Base-by-base conservation (phyloP, 2,888 invertebrate genomes). In the Schrankia costaestrigalis region DNA sequence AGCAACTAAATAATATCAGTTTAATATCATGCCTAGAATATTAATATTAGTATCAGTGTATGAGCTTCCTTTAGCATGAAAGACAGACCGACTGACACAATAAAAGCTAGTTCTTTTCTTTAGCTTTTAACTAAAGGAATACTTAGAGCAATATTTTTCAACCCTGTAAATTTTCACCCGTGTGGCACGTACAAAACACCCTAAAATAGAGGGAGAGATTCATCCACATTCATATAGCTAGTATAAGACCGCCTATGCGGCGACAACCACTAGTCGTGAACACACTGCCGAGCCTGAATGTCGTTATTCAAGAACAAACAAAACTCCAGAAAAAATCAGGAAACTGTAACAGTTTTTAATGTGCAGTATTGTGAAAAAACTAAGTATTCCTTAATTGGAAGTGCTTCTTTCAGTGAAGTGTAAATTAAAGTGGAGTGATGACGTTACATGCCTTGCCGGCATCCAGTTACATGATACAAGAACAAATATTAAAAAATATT, bases 381-480 rank as follows among this genome's bases (percentile, higher is more conserved):
- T 54, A 72, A 70, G 65, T 56, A 57, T 54, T 66, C 64, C 62
- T 33, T 71, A 66, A 70, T 57, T 66, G 67, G 54, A 60, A 67
- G 67, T 73, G 59, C 42, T 55, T 47, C 6, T 46, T 39, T 31
- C 35, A 21, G 77, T 75, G 76, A 65, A 67, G 82, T 82, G 84
- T 57, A 46, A 63, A 60, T 35, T 49, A 78, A 82, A 78, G 78
- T 81, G 77, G 69, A 85, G 86, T 81, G 71, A 89, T 89, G 89
- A 89, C 89, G 89, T 87, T 89, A 81, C 66, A 78, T 85, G 83
- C 82, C 75, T 58, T 78, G 47, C 78, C 81, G 73, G 82, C 84
- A 79, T 71, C 78, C 55, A 80, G 68, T 78, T 83, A 77, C 58
- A 85, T 83, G 81, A 78, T 81, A 75, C 68, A 77, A 60, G 74